Evolutionary conservation across 2,797 vertebrate genomes (phyloP).

Genomic region (Pangasius djambal): DNA sequence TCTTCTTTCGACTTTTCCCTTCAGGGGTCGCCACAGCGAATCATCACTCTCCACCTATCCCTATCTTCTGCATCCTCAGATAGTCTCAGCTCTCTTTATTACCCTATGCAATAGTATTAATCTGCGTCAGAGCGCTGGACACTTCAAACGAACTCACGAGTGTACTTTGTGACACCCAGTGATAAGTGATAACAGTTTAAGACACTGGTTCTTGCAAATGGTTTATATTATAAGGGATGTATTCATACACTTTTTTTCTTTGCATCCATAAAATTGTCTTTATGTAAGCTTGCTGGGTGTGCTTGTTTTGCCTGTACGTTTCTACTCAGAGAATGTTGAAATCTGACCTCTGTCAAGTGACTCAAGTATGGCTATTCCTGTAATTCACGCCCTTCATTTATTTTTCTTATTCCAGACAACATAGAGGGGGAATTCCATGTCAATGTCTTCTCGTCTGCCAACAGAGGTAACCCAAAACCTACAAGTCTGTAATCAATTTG

Average conservation of each 20-base stretch:
- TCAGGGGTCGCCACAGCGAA: no score
- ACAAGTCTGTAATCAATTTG: not conserved
- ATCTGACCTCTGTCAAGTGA: conserved; percentile 2
- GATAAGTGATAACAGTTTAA: conserved; percentile 48
- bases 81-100: conserved; percentile 6
- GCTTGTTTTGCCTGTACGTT: not conserved
- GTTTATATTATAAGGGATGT: conserved; percentile 46
- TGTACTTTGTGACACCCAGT: conserved; percentile 43
- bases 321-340: not conserved
- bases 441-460: conserved; percentile 71
- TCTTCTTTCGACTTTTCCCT: no score
- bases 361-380: conserved; percentile 41
- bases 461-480: conserved; percentile 66
- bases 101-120: not conserved
- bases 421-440: conserved; percentile 59
- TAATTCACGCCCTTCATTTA: conserved; percentile 58
- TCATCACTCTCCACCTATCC: no score
- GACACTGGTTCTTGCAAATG: not conserved
- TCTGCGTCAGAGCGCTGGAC: conserved; percentile 40
- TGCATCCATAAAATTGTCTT: conserved; percentile 7
- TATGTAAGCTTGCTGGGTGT: not conserved
- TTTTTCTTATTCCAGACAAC: conserved; percentile 53
- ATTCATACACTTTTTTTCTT: conserved; percentile 18
- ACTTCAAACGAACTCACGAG: conserved; percentile 19
- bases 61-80: no score